Conservation (phyloP, 2,113 vertebrate species). For the Hystrix cristata region DNA sequence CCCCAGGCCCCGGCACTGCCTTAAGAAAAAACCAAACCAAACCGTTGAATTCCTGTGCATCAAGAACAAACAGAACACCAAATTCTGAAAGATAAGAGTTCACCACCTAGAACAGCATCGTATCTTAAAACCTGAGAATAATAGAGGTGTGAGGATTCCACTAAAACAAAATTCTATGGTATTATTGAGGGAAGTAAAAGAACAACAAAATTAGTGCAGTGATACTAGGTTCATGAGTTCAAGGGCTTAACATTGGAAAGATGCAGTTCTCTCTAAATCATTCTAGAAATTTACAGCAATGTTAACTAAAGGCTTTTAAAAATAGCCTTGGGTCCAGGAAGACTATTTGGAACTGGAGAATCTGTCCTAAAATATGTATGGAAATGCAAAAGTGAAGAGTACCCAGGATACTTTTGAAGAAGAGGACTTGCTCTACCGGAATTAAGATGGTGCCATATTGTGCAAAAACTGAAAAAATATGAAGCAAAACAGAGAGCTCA, state of each 20-base stretch:
- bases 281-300: background rate
- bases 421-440: background rate
- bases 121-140: slow-evolving; percentile 5
- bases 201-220: background rate
- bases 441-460: background rate
- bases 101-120: background rate
- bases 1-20: background rate
- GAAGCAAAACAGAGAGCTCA: background rate
- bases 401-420: slow-evolving; percentile 10
- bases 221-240: background rate
- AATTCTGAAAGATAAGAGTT: background rate
- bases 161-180: background rate
- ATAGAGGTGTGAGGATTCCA: slow-evolving; percentile 18
- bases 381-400: slow-evolving; percentile 18
- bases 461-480: background rate
- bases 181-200: slow-evolving; percentile 9
- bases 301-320: background rate
- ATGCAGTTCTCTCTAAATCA: background rate
- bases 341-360: background rate
- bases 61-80: background rate
- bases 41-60: background rate
- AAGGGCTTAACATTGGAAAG: background rate
- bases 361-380: slow-evolving; percentile 8
- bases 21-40: background rate
- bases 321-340: background rate